Evolutionary conservation across 2,797 vertebrate species (phyloP).

Genomic region (Leuciscus waleckii): DNA sequence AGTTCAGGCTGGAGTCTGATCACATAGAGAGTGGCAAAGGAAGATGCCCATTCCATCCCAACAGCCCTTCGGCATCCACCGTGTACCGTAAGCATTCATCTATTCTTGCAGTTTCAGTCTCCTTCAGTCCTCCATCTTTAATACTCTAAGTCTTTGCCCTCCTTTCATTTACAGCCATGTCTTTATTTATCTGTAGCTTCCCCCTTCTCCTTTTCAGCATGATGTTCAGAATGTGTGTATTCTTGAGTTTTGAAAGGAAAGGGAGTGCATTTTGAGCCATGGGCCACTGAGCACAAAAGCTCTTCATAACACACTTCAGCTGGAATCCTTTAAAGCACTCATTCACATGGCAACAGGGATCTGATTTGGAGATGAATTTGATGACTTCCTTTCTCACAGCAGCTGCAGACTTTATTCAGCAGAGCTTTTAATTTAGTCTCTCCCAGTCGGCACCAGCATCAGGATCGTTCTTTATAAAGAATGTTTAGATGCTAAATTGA

Average conservation of each 20-base stretch:
- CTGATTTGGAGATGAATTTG: constrained; percentile 35
- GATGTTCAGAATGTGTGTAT: constrained; percentile 19
- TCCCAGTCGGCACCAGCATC: background rate
- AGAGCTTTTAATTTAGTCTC: constrained; percentile 20
- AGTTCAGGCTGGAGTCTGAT: constrained; percentile 86
- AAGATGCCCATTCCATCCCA: constrained; percentile 90
- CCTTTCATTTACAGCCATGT: background rate
- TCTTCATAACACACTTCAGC: constrained; percentile 52
- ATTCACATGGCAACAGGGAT: constrained; percentile 17
- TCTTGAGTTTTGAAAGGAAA: constrained; percentile 33
- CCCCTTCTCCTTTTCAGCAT: constrained; percentile 15
- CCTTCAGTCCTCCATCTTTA: background rate
- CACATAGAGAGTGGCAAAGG: constrained; percentile 87
- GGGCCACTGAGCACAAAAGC: constrained; percentile 41
- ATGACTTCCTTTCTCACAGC: constrained; percentile 28
- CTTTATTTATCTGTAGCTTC: background rate
- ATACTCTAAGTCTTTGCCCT: constrained; percentile 10
- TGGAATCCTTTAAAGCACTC: constrained; percentile 47
- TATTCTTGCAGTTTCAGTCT: background rate
- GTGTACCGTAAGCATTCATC: constrained; percentile 79
- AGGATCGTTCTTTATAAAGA: constrained; percentile 23
- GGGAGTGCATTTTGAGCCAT: constrained; percentile 40
- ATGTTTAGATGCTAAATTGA: constrained; percentile 24
- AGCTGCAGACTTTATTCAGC: constrained; percentile 16
- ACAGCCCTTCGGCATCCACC: constrained; percentile 85